Conservation (phyloP, 2,797 vertebrate species). For the Pachyuromys duprasi region DNA sequence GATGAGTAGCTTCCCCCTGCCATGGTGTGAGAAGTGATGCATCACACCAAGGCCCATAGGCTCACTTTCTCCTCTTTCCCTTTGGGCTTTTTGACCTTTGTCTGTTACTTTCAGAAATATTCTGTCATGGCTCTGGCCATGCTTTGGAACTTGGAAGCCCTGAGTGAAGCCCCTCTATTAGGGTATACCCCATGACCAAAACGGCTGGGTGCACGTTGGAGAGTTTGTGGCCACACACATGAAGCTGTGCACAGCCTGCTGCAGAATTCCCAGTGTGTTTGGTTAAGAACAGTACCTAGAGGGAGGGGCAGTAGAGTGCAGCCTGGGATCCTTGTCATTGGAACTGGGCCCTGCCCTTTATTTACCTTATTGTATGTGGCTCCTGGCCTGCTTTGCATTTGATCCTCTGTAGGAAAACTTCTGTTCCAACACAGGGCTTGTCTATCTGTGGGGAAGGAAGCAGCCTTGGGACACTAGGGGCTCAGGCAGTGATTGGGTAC, state of each 20-base stretch:
- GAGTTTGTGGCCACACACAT: rapidly evolving
- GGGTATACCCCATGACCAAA: neutral
- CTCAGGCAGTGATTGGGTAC: neutral
- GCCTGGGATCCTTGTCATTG: neutral
- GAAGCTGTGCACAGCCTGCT: rapidly evolving
- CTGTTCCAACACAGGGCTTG: neutral
- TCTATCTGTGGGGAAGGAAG: neutral
- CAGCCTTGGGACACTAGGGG: too few relatives aligned
- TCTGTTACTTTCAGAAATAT: neutral
- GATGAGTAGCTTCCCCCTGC: neutral
- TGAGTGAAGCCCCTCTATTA: neutral
- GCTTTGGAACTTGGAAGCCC: neutral
- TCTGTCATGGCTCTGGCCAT: rapidly evolving
- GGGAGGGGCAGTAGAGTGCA: too few relatives aligned
- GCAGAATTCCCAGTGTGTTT: rapidly evolving
- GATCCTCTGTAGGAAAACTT: neutral
- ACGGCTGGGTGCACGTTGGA: rapidly evolving
- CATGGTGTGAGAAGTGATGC: neutral
- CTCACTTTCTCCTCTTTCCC: neutral
- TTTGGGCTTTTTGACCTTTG: neutral
- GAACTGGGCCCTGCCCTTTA: too few relatives aligned
- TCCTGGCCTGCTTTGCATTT: neutral
- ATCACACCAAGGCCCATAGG: too few relatives aligned
- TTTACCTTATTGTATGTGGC: neutral
- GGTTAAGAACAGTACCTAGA: too few relatives aligned